These are phyloP conservation scores for roundworm (Caenorhabditis elegans) DNA, from an alignment of 1,140 invertebrate species.

Conservation along the genomic window WBcel235 BX284602.5:6016001-6016500, in stretches of 20 bases:
- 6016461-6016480: neutral
- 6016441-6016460: neutral
- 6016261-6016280: neutral
- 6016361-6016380: conserved; percentile 7
- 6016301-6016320: conserved; percentile 36
- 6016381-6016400: conserved; percentile 1
- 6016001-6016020: too few relatives aligned
- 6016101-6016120: too few relatives aligned
- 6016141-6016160: too few relatives aligned
- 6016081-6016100: too few relatives aligned
- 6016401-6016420: neutral
- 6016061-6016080: too few relatives aligned
- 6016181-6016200: too few relatives aligned
- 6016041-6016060: too few relatives aligned
- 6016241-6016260: neutral
- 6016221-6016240: too few relatives aligned
- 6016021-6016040: too few relatives aligned
- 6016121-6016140: too few relatives aligned
- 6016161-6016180: too few relatives aligned
- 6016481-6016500: neutral
- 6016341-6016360: conserved; percentile 39
- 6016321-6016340: conserved; percentile 39
- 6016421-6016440: neutral
- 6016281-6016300: conserved; percentile 32
- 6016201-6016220: too few relatives aligned